These are phyloP conservation scores for Neuroscelio doddi DNA, from an alignment of 2,888 invertebrate species.

Conservation along the genomic window DNA sequence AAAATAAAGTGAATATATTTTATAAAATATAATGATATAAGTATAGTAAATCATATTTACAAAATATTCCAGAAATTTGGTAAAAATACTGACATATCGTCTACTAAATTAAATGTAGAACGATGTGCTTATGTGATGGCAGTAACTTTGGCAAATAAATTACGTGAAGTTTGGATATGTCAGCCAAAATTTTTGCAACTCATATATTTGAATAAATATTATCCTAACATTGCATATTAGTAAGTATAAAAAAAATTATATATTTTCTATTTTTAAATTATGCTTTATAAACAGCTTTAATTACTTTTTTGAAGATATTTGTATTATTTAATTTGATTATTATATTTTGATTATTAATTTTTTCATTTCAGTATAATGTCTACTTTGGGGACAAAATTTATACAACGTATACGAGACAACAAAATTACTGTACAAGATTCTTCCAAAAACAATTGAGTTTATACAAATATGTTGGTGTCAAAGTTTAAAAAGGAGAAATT, in stretches of 20 bases:
- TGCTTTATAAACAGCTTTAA: not conserved
- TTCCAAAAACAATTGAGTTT: no score
- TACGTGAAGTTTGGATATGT: slow-evolving; percentile 81
- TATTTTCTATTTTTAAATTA: slow-evolving; percentile 2
- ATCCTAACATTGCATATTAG: slow-evolving; percentile 57
- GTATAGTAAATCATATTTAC: not conserved
- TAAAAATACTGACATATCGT: slow-evolving; percentile 68
- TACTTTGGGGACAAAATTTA: no score
- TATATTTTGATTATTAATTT: no score
- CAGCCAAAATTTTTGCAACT: slow-evolving; percentile 52
- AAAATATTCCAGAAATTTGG: slow-evolving; percentile 66
- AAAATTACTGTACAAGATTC: no score
- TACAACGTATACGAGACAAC: no score
- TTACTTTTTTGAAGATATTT: not conserved
- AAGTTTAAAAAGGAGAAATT: no score
- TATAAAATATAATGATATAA: slow-evolving; percentile 15
- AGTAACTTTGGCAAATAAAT: slow-evolving; percentile 76
- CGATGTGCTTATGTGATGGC: slow-evolving; percentile 77
- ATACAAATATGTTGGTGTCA: no score
- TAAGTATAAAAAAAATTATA: slow-evolving; percentile 48
- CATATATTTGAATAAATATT: slow-evolving; percentile 55
- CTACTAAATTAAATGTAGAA: slow-evolving; percentile 74
- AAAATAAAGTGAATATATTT: slow-evolving; percentile 12
- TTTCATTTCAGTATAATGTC: no score
- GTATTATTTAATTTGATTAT: no score